Evolutionary conservation across 2,888 invertebrate species (phyloP).

Genomic region (Stegana nigrithorax): DNA sequence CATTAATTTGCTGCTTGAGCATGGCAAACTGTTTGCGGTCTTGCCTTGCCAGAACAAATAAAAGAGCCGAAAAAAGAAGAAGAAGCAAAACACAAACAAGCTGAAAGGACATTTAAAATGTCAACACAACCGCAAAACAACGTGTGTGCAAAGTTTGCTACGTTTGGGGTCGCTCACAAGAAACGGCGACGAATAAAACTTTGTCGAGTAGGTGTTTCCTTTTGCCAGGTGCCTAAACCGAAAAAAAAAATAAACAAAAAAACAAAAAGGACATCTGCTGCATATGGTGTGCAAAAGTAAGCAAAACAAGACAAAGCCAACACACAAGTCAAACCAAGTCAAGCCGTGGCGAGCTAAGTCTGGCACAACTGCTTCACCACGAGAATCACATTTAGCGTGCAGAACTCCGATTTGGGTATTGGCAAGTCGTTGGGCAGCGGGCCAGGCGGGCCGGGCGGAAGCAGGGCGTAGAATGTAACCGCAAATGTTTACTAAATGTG

Average conservation of each 20-base stretch:
- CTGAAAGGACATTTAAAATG: constrained; percentile 54
- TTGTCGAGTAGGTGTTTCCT: background rate
- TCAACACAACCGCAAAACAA: constrained; percentile 58
- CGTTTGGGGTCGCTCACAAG: too few species aligned
- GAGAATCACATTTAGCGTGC: constrained; percentile 56
- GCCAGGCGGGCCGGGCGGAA: background rate
- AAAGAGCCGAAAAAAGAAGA: background rate
- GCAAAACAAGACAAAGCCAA: background rate
- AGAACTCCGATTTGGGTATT: too few species aligned
- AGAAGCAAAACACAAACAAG: background rate
- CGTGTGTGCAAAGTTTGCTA: constrained; percentile 47
- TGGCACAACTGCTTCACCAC: constrained; percentile 61
- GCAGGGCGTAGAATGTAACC: background rate
- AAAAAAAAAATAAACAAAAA: background rate
- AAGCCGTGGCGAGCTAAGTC: constrained; percentile 19
- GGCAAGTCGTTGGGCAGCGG: background rate
- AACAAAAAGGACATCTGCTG: background rate
- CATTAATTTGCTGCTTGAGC: background rate
- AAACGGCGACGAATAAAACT: too few species aligned
- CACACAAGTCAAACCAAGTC: constrained; percentile 12
- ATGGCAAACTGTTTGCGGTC: constrained; percentile 11
- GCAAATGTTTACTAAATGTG: constrained; percentile 51
- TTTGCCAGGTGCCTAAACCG: too few species aligned
- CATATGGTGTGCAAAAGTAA: background rate
- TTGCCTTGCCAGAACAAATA: background rate